Base-by-base conservation (phyloP, 2,113 vertebrate genomes). In the Microtus oregoni region DNA sequence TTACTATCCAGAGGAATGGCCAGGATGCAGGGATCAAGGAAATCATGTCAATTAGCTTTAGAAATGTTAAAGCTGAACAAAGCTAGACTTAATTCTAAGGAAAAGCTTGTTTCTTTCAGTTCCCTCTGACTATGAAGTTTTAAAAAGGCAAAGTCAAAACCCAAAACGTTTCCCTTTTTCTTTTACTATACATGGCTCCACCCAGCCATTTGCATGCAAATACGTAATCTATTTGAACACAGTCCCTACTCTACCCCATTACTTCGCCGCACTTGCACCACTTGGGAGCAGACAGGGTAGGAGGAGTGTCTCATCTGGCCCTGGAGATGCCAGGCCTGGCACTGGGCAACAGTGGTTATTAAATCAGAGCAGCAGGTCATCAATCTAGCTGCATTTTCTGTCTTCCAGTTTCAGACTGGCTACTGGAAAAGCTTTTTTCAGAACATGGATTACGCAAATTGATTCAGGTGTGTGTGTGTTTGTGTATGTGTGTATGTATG, bases 91-190 rank as follows among this genome's bases (percentile, higher is more conserved):
- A 24, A 91, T 76, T 78, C 6, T 65, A 81, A 92, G 58, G 72
- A 58, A 89, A 95, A 88, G 14, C 47, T 96, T 10, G 38, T 94
- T 92, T 96, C 32, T 87, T 89, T 85, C 13, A 70, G 24, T 90
- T 65, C 70, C 24, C 22, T 95, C 58, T 87, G 72, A 79, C 10
- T 58, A 38, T 47, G 32, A 65, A 12, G 30, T 87, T 90, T 93
- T 47, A 58, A 78, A 92, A 68, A 85, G 41, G 55, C 30, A 94
- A 50, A 94, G 89, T 10, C 1, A 82, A 92, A 96, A 67, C 11
- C 14, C 30, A 77, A 20, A 93, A 22, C 6, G 67, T 85, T 44
- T 15, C 5, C 5, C 4, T 41, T 28, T 24, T 28, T 63, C 15
- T 67, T 86, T 47, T 47, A 67, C 22, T 67, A 32, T 20, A 47